Conservation (phyloP, 2,888 invertebrate genomes). For the Disparrhopalites patrizii region DNA sequence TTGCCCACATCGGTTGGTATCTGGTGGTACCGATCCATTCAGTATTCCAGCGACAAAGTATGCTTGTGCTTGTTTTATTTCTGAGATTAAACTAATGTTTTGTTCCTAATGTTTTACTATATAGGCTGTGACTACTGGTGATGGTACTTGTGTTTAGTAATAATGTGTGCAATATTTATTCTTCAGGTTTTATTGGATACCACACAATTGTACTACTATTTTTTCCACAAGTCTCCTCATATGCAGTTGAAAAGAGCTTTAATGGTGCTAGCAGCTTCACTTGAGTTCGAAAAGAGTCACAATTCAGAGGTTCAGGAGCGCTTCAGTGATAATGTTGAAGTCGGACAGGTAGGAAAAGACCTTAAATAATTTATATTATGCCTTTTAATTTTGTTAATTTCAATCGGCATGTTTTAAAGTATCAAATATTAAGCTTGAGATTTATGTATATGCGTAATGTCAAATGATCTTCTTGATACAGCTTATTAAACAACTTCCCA, state of each 20-base stretch:
- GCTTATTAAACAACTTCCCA: conserved; percentile 85
- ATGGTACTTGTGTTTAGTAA: conserved; percentile 20
- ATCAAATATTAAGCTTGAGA: too few relatives aligned
- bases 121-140: conserved; percentile 5
- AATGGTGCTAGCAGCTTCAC: conserved; percentile 94
- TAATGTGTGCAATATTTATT: conserved; percentile 6
- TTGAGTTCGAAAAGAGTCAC: conserved; percentile 90
- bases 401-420: conserved; percentile 20
- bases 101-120: background rate
- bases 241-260: conserved; percentile 93
- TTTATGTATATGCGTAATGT: background rate
- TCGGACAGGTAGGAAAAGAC: conserved; percentile 67
- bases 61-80: conserved; percentile 28
- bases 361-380: background rate
- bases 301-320: conserved; percentile 93
- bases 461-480: too few relatives aligned
- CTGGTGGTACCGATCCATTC: conserved; percentile 99
- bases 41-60: conserved; percentile 91
- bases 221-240: conserved; percentile 91
- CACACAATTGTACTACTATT: conserved; percentile 93
- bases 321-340: conserved; percentile 89
- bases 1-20: conserved; percentile 86
- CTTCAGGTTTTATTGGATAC: conserved; percentile 82
- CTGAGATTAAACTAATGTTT: background rate
- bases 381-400: conserved; percentile 17